Conservation (phyloP, 1,140 invertebrate genomes). For the Lordiphosa collinella region DNA sequence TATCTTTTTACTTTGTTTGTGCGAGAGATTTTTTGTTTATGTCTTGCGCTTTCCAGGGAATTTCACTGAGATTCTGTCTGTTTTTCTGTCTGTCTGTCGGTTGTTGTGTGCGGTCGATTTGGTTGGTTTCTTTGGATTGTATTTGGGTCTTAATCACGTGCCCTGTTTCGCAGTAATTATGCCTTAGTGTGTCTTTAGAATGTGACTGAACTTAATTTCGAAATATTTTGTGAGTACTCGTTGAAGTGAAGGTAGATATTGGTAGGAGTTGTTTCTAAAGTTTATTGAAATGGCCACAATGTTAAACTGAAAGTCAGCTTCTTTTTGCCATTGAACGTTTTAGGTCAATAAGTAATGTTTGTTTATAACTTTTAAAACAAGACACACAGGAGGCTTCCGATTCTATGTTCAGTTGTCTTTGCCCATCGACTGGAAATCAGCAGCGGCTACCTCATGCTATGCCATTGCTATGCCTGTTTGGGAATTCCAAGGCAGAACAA, state of each 20-base stretch:
- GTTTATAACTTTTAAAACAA: no score
- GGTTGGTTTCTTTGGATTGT: slow-evolving; percentile 8
- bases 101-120: slow-evolving; percentile 45
- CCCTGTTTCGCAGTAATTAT: slow-evolving; percentile 63
- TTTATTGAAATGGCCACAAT: no score
- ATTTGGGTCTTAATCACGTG: slow-evolving; percentile 68
- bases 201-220: slow-evolving; percentile 70
- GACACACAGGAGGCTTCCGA: no score
- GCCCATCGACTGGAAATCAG: no score
- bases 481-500: no score
- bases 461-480: no score
- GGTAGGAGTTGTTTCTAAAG: no score
- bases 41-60: slow-evolving; percentile 68
- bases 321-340: no score
- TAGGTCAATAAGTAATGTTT: no score
- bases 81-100: background rate
- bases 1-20: slow-evolving; percentile 64
- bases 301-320: no score
- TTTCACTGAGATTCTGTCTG: slow-evolving; percentile 59
- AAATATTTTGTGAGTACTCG: background rate
- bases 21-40: slow-evolving; percentile 72
- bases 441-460: no score
- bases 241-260: background rate
- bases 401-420: no score
- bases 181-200: slow-evolving; percentile 62